These are phyloP conservation scores for Bathybates hornii DNA, from an alignment of 2,113 vertebrate species.

Conservation along the genomic window DNA sequence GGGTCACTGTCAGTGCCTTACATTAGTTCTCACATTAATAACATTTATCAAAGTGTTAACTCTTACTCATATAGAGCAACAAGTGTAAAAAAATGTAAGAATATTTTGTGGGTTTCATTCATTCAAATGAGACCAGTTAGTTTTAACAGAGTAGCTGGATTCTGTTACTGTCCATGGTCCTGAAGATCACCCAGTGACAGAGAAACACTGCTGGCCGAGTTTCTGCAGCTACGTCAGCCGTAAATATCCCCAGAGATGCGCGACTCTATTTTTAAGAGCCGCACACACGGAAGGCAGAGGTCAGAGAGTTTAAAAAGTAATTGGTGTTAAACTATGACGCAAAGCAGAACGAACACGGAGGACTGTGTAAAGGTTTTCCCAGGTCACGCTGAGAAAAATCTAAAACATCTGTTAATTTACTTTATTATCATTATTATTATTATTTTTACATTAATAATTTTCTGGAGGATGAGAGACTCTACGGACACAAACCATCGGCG, in stretches of 20 bases:
- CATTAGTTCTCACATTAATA: background rate
- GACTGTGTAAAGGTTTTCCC: background rate
- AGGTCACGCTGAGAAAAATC: background rate
- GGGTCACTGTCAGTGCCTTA: background rate
- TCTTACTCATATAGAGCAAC: background rate
- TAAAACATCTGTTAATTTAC: background rate
- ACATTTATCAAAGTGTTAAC: background rate
- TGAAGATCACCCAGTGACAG: slow-evolving; percentile 19
- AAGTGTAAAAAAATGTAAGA: background rate
- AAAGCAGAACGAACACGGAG: background rate
- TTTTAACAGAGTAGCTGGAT: background rate
- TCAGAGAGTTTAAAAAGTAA: background rate
- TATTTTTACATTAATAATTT: fast-evolving
- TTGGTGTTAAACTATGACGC: background rate
- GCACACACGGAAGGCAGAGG: background rate
- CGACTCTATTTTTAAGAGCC: background rate
- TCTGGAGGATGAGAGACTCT: background rate
- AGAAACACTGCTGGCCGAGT: background rate
- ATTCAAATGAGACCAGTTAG: background rate
- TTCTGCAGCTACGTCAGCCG: background rate
- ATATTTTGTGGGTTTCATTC: background rate
- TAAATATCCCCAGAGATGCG: background rate
- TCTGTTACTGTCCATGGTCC: slow-evolving; percentile 57
- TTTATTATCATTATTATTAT: background rate
- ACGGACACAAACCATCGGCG: background rate